Percentiles rank a stretch among this genome's conserved stretches.
Evolutionary conservation across 2,113 vertebrate species (phyloP).

Genomic region (Ornithorhynchus anatinus): DNA sequence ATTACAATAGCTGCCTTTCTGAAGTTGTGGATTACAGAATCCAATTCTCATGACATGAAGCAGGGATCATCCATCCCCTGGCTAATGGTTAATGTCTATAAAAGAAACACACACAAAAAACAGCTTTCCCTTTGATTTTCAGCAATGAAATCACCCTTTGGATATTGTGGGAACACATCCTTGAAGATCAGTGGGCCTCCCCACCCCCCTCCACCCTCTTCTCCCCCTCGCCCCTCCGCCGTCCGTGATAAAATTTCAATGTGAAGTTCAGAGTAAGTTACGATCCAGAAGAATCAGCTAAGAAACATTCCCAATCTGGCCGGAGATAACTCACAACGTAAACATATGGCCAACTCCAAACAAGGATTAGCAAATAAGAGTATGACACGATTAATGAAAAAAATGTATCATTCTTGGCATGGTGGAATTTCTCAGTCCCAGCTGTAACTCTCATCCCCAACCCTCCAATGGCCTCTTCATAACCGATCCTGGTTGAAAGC

Average conservation of each 20-base stretch:
- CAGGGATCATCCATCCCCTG: background rate
- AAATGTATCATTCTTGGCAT: background rate
- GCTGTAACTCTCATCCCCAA: background rate
- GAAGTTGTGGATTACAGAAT: background rate
- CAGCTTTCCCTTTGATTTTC: background rate
- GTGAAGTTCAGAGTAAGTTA: background rate
- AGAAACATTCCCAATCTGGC: background rate
- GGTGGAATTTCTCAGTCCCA: background rate
- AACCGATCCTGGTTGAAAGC: background rate
- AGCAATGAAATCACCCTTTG: background rate
- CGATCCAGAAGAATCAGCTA: background rate
- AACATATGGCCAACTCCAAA: background rate
- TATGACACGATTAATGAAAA: background rate
- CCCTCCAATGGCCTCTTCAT: background rate
- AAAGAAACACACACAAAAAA: background rate
- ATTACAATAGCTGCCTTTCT: background rate
- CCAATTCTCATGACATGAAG: background rate
- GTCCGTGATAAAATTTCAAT: background rate
- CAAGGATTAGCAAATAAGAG: background rate
- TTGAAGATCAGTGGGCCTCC: background rate
- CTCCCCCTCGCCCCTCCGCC: too few species aligned
- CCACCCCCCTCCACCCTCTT: too few species aligned
- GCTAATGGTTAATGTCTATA: background rate
- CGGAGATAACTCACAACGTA: background rate
- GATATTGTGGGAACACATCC: background rate